Evolutionary conservation across 2,113 vertebrate genomes (phyloP).

Genomic region (Macquaria ambigua): DNA sequence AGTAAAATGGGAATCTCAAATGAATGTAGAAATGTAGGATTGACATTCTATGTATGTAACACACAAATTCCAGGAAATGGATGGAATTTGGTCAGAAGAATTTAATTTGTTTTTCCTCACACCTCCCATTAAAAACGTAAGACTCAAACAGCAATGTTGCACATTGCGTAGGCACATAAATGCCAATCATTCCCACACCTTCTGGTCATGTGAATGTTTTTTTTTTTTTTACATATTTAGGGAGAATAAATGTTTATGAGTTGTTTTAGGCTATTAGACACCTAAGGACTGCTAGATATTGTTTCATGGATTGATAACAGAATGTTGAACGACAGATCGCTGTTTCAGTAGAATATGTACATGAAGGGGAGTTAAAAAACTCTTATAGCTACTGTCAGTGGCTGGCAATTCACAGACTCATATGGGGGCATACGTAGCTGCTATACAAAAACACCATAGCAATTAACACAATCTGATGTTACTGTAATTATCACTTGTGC

Average conservation of each 20-base stretch:
- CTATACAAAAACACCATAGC: conserved; percentile 1
- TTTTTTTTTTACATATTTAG: background rate
- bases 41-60: too few relatives aligned
- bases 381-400: background rate
- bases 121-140: background rate
- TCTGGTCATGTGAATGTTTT: background rate
- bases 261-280: background rate
- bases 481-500: conserved; percentile 52
- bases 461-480: conserved; percentile 44
- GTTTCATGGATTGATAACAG: background rate
- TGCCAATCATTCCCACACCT: background rate
- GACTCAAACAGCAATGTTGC: background rate
- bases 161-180: background rate
- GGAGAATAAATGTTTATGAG: background rate
- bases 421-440: conserved; percentile 11
- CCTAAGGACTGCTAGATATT: background rate
- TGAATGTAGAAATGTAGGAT: too few relatives aligned
- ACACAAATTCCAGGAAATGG: background rate
- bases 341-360: background rate
- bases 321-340: background rate
- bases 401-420: conserved; percentile 15
- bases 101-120: too few relatives aligned
- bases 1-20: too few relatives aligned
- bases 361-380: background rate
- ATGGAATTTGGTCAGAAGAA: background rate